Percentiles rank a stretch among this genome's conserved stretches.
Conservation (phyloP, 30 jellyfish, hydroid and myxozoan genomes). For the Aurelia aurita complex sp. Pacific region DNA sequence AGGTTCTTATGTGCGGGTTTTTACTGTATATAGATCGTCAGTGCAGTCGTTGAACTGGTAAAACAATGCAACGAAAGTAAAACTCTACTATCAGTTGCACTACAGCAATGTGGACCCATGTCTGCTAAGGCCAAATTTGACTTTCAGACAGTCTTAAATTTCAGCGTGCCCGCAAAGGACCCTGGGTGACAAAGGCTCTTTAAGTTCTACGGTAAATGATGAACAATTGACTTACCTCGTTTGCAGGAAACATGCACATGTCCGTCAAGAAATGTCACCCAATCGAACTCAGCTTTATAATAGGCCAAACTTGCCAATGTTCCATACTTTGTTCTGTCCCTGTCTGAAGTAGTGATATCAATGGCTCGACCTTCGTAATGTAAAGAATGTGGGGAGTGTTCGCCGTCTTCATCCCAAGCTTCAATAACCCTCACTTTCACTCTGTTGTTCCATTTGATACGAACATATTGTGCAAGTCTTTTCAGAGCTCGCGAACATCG, state of each 20-base stretch:
- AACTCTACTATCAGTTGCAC: too few species aligned
- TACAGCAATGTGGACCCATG: too few species aligned
- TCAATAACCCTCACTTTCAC: slow-evolving; percentile 75
- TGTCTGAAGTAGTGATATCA: slow-evolving; percentile 79
- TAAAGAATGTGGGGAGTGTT: slow-evolving; percentile 70
- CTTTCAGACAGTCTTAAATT: too few species aligned
- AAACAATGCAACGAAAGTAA: too few species aligned
- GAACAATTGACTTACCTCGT: slow-evolving; percentile 43
- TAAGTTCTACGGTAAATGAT: too few species aligned
- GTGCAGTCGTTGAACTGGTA: too few species aligned
- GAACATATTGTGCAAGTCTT: slow-evolving; percentile 79
- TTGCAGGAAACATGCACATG: slow-evolving; percentile 94
- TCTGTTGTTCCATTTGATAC: slow-evolving; percentile 68
- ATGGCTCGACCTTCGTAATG: slow-evolving; percentile 95
- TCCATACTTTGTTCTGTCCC: slow-evolving; percentile 64
- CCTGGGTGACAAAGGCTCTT: too few species aligned
- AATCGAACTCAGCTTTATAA: slow-evolving; percentile 80
- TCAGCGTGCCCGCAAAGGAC: too few species aligned
- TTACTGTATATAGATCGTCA: too few species aligned
- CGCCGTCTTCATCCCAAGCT: slow-evolving; percentile 92
- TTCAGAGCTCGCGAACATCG: slow-evolving; percentile 68
- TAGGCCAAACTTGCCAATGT: slow-evolving; percentile 89
- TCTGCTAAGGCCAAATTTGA: too few species aligned
- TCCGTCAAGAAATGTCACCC: slow-evolving; percentile 69
- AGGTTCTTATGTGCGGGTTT: too few species aligned